phyloP scores from a whole-genome alignment of 2,888 invertebrate species.

The Hetaerina titia region DNA sequence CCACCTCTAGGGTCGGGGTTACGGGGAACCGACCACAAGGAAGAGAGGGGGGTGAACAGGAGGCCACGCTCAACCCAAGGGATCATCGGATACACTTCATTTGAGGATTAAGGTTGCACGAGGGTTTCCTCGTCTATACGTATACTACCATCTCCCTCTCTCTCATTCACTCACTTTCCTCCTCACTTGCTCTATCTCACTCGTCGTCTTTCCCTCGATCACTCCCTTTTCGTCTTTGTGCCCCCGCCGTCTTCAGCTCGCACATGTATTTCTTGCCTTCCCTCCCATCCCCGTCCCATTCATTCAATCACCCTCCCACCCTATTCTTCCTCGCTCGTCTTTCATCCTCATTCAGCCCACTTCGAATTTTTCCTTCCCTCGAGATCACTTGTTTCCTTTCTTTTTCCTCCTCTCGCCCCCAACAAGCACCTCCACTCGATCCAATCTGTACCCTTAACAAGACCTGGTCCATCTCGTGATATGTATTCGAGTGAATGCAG shows the following conservation, averaged over 20 bases:
- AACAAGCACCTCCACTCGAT: background rate
- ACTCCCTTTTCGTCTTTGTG: background rate
- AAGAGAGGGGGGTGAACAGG: background rate
- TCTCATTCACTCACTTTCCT: background rate
- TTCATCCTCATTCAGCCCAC: background rate
- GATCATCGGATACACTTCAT: constrained; percentile 35
- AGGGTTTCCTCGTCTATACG: background rate
- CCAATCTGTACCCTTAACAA: background rate
- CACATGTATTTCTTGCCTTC: background rate
- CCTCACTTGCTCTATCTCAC: background rate
- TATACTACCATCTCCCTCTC: background rate
- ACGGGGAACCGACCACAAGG: background rate
- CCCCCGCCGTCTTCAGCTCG: background rate
- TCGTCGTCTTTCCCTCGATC: background rate
- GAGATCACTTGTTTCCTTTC: background rate
- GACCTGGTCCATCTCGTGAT: background rate
- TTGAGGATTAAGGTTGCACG: background rate
- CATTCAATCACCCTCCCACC: background rate
- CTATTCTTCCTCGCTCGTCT: background rate
- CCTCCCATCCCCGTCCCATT: background rate
- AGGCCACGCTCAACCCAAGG: background rate
- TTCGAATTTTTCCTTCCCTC: background rate
- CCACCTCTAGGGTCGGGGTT: background rate
- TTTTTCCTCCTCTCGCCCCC: background rate
- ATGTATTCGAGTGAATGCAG: background rate